Evolutionary conservation across 2,888 invertebrate species (phyloP).

Genomic region (Liodrosophila aerea): DNA sequence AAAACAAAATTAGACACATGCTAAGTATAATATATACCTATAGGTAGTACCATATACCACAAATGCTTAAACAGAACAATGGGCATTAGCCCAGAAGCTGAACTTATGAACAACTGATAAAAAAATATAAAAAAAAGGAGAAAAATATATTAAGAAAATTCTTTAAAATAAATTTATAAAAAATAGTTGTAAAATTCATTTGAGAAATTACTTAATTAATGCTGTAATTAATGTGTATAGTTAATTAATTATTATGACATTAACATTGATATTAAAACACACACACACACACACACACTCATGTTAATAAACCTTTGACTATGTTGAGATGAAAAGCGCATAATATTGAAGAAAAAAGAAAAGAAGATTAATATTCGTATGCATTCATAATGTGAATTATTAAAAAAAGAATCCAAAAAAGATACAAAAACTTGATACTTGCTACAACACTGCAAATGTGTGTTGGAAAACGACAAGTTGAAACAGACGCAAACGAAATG

Average conservation of each 20-base stretch:
- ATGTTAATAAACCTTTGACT: constrained; percentile 45
- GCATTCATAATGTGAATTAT: constrained; percentile 41
- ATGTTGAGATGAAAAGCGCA: constrained; percentile 26
- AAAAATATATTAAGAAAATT: constrained; percentile 6
- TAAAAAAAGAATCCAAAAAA: constrained; percentile 1
- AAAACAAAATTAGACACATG: constrained; percentile 22
- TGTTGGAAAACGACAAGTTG: constrained; percentile 25
- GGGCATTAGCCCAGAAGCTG: constrained; percentile 35
- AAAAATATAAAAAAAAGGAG: background rate
- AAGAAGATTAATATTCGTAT: constrained; percentile 23
- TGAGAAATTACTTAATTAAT: constrained; percentile 63
- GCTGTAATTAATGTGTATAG: constrained; percentile 74
- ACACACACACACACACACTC: constrained; percentile 20
- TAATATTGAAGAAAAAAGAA: constrained; percentile 13
- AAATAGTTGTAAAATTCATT: constrained; percentile 61
- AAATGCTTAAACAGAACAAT: constrained; percentile 44
- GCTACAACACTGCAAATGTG: constrained; percentile 31
- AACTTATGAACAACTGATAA: constrained; percentile 49
- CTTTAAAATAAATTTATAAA: constrained; percentile 14
- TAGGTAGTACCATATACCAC: constrained; percentile 26
- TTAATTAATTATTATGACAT: constrained; percentile 64
- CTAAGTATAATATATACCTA: constrained; percentile 22
- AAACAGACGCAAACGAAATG: constrained; percentile 44
- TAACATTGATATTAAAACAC: constrained; percentile 44
- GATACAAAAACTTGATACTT: constrained; percentile 11